A percentile compares a stretch with the other conserved stretches of the same genome.
Conservation (phyloP, 2,113 vertebrate genomes). For the Mobula birostris region DNA sequence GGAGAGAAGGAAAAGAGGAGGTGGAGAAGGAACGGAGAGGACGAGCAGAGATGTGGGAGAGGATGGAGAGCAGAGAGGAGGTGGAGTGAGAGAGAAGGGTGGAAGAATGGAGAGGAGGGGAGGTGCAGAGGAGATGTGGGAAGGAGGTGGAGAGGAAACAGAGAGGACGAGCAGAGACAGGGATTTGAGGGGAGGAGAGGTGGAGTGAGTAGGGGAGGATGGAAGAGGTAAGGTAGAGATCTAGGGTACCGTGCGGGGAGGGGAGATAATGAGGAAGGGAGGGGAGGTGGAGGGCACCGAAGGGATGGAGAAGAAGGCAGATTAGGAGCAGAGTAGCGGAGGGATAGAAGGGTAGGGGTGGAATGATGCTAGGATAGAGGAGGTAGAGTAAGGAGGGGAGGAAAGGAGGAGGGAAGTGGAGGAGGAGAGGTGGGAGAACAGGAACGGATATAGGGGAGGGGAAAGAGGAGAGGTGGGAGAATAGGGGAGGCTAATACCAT, state of each 20-base stretch:
- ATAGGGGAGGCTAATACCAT: no score
- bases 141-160: not conserved
- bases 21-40: not conserved
- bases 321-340: accelerated
- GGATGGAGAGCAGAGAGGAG: not conserved
- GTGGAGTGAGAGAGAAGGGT: no score
- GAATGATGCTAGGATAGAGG: not conserved
- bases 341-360: no score
- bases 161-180: no score
- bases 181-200: no score
- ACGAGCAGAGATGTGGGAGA: not conserved
- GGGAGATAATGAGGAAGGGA: not conserved
- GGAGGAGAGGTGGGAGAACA: not conserved
- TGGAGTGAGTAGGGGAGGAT: not conserved
- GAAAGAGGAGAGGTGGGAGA: not conserved
- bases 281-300: not conserved
- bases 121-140: not conserved
- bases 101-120: not conserved
- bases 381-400: not conserved
- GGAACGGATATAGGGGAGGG: no score
- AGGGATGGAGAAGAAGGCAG: not conserved
- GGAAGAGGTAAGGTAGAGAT: no score
- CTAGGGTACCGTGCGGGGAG: no score
- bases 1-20: no score
- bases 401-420: no score